phyloP scores from a whole-genome alignment of 1,140 invertebrate species.

The Caenorhabditis remanei region DNA sequence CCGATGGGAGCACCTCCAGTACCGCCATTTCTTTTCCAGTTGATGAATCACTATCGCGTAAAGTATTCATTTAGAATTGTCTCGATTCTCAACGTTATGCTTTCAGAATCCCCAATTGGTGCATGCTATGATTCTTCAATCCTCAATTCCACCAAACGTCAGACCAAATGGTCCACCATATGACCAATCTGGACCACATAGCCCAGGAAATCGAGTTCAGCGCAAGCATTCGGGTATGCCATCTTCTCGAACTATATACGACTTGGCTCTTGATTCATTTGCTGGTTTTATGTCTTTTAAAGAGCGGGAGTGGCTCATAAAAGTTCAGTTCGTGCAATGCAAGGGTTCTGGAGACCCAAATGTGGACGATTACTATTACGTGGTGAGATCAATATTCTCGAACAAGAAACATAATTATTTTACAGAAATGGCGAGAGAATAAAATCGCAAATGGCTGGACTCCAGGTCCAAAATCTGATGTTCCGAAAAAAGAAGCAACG shows the following conservation, averaged over 20 bases:
- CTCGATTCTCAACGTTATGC: neutral
- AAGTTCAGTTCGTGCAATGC: constrained; percentile 76
- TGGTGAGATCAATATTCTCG: constrained; percentile 62
- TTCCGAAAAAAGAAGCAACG: neutral
- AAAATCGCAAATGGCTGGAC: constrained; percentile 59
- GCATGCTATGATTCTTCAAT: constrained; percentile 16
- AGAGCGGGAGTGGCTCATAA: constrained; percentile 77
- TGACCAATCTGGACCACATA: constrained; percentile 2
- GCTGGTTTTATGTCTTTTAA: constrained; percentile 77
- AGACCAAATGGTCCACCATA: constrained; percentile 17
- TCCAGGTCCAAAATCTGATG: neutral
- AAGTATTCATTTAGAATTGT: neutral
- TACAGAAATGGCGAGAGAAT: constrained; percentile 60
- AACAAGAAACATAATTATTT: neutral
- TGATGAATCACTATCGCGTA: constrained; percentile 53
- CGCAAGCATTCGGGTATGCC: constrained; percentile 67
- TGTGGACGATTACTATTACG: constrained; percentile 77
- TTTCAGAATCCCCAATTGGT: constrained; percentile 52
- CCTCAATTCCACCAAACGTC: constrained; percentile 43
- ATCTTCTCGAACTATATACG: constrained; percentile 70
- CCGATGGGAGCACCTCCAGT: constrained; percentile 49
- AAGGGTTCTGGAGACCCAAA: constrained; percentile 73
- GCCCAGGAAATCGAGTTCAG: constrained; percentile 1
- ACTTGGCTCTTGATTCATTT: constrained; percentile 77
- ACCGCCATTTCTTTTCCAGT: constrained; percentile 31